phyloP scores from a whole-genome alignment of 2,888 invertebrate species.

The Mechanitis mazaeus region DNA sequence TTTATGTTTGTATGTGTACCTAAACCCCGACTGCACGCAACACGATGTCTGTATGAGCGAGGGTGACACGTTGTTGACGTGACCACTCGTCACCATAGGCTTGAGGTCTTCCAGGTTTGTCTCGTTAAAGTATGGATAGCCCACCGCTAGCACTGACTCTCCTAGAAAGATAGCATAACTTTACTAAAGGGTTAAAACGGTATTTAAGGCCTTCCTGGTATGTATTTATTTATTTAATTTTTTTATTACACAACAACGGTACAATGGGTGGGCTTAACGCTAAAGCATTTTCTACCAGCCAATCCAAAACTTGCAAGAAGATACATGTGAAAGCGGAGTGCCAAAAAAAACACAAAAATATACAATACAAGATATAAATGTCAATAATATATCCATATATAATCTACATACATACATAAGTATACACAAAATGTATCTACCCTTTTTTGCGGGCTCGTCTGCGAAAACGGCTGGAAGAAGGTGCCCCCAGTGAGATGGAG shows the following conservation, averaged over 20 bases:
- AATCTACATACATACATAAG: not conserved
- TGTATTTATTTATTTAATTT: too few relatives aligned
- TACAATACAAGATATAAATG: too few relatives aligned
- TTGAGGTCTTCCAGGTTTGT: slow-evolving; percentile 54
- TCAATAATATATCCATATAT: too few relatives aligned
- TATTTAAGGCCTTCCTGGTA: too few relatives aligned
- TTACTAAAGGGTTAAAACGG: not conserved
- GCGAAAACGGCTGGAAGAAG: slow-evolving; percentile 52
- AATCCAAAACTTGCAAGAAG: too few relatives aligned
- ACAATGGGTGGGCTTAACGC: too few relatives aligned
- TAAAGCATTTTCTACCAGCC: too few relatives aligned
- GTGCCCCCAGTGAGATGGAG: slow-evolving; percentile 51
- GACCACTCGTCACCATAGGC: slow-evolving; percentile 75
- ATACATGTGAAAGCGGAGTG: too few relatives aligned
- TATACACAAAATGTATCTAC: slow-evolving; percentile 34
- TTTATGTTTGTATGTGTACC: slow-evolving; percentile 33
- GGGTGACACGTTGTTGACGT: slow-evolving; percentile 71
- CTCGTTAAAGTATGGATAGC: slow-evolving; percentile 77
- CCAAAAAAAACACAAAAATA: too few relatives aligned
- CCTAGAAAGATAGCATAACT: slow-evolving; percentile 48
- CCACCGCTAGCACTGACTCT: slow-evolving; percentile 75
- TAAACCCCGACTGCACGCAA: slow-evolving; percentile 78
- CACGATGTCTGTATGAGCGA: slow-evolving; percentile 79
- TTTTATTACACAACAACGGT: too few relatives aligned
- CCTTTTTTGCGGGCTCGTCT: slow-evolving; percentile 51